Conservation (phyloP, 2,797 vertebrate genomes). For the Paramormyrops hopkinsi region DNA sequence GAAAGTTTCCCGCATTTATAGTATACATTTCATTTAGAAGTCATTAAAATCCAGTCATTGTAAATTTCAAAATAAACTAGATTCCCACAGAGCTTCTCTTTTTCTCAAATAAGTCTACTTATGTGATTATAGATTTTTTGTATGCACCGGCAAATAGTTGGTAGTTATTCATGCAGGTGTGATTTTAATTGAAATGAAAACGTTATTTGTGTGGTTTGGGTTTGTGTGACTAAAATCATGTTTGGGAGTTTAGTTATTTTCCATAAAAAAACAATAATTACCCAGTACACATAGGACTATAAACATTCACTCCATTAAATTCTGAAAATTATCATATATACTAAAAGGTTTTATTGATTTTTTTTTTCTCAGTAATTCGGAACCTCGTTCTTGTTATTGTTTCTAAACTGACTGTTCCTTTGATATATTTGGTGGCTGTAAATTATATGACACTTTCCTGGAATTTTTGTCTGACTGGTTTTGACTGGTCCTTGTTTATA, state of each 20-base stretch:
- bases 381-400: background rate
- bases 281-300: background rate
- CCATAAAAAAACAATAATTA: background rate
- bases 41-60: background rate
- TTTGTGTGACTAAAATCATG: background rate
- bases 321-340: background rate
- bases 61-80: background rate
- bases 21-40: constrained; percentile 1
- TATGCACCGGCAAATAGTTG: background rate
- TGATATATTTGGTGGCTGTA: background rate
- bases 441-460: background rate
- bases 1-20: background rate
- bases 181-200: background rate
- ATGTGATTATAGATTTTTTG: background rate
- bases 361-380: background rate
- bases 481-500: background rate
- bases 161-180: background rate
- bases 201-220: background rate
- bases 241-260: background rate
- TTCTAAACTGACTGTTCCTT: background rate
- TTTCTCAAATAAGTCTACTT: background rate
- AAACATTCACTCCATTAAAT: background rate
- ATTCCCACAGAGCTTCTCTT: background rate
- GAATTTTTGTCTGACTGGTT: background rate
- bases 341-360: background rate